phyloP scores from a whole-genome alignment of 1,140 invertebrate species.

The Drosophila elegans region DNA sequence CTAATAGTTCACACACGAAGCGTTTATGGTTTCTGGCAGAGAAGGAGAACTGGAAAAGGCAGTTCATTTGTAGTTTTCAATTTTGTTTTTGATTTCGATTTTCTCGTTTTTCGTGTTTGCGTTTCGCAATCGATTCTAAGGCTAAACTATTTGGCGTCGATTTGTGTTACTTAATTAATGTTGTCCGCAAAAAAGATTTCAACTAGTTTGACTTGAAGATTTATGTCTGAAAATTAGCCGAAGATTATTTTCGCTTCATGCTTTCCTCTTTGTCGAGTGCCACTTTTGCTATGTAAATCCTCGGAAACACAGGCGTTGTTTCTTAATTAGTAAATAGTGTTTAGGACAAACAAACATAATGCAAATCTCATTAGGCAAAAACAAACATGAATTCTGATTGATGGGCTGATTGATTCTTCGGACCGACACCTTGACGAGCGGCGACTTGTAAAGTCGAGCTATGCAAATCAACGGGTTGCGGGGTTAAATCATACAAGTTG shows the following conservation, averaged over 20 bases:
- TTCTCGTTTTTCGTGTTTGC: constrained; percentile 72
- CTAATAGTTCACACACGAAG: constrained; percentile 44
- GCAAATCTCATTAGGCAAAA: constrained; percentile 46
- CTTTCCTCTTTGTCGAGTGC: constrained; percentile 23
- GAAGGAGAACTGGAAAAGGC: constrained; percentile 57
- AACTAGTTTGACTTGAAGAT: constrained; percentile 59
- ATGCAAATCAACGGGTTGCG: constrained; percentile 57
- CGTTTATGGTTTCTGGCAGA: constrained; percentile 30
- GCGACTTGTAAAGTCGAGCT: constrained; percentile 43
- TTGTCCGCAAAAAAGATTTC: constrained; percentile 49
- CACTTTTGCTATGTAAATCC: constrained; percentile 41
- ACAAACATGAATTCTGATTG: constrained; percentile 58
- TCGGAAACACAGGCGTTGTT: constrained; percentile 14
- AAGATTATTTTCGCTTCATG: constrained; percentile 44
- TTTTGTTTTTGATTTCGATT: constrained; percentile 31
- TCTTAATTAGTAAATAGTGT: constrained; percentile 52
- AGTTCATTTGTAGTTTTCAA: constrained; percentile 26
- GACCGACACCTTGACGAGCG: constrained; percentile 53
- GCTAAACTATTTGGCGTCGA: constrained; percentile 64
- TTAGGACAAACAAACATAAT: constrained; percentile 31
- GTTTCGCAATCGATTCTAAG: constrained; percentile 66
- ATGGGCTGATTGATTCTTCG: constrained; percentile 63
- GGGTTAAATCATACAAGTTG: constrained; percentile 36
- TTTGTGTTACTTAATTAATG: constrained; percentile 69
- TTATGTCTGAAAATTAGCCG: constrained; percentile 46